Base-by-base conservation (phyloP, 2,797 vertebrate species). In the Phalloptychus januarius region DNA sequence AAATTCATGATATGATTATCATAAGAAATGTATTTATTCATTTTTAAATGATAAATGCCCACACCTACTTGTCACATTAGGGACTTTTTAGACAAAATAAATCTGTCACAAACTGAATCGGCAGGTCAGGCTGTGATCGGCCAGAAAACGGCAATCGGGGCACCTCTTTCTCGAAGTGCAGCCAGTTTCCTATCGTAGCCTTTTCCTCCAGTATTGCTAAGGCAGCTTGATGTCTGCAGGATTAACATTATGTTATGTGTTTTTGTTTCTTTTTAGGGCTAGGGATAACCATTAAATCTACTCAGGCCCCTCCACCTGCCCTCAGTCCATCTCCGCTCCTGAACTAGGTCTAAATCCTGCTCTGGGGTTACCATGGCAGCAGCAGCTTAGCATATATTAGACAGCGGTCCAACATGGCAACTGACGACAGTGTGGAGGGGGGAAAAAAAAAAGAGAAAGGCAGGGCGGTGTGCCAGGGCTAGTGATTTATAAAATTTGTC, bases 381-480 rank as follows among this genome's bases (percentile, higher is more conserved):
- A 91, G 91, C 84, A 92, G 94, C 90, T 96, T 95, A 94, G 95
- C 95, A 95, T 96, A 95, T 88, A 95, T 96, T 95, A 95, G 91
- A 95, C 87, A 91, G 92, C 83, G 58, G 91, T 88, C 91, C 89
- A 91, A 90, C 83, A 79, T 94, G 89, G 89, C 88, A 87, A 83
- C 75, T 63, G 82, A 81, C 74, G 76, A 71, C 77, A 46, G 42
- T 77, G 40, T 70, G 54, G 23, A 20, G 3, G 28, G 52, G 2
- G 2, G 28, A 58, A 33, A 56, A 69, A 20, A 42, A 70, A 12
- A 40, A 36, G 2, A 31, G 72, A 81, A 63, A 72, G 61, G 40
- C 44, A 54, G 72, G n/a, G 70, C 1, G 1, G 76, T 81, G 48
- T 25, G 65, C 18, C 16, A 1, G 50, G 20, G 18, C 18, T 61